These are phyloP conservation scores for Tipula confusa DNA, from an alignment of 2,888 invertebrate genomes.

Conservation along the genomic window DNA sequence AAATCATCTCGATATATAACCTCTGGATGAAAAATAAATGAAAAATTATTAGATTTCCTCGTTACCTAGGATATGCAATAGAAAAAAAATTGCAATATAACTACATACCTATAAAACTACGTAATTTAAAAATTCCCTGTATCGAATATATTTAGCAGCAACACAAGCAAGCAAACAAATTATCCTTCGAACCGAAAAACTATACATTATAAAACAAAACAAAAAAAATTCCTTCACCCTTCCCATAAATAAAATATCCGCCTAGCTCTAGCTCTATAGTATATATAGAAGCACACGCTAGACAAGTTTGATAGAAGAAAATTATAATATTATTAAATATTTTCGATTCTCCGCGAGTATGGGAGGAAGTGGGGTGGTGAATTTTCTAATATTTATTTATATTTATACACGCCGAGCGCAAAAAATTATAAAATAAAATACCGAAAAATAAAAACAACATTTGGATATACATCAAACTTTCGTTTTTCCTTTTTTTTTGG, in stretches of 20 bases:
- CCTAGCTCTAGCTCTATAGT: not conserved
- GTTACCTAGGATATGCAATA: not conserved
- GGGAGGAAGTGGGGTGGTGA: not conserved
- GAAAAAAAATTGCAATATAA: too few species aligned
- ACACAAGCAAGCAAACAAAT: not conserved
- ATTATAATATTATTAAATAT: slow-evolving; percentile 20
- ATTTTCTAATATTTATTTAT: slow-evolving; percentile 12
- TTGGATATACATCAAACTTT: not conserved
- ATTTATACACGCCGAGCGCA: not conserved
- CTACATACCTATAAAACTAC: not conserved
- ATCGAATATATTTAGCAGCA: not conserved
- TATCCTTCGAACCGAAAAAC: not conserved
- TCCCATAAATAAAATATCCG: not conserved
- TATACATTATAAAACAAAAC: not conserved
- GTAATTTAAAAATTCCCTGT: not conserved
- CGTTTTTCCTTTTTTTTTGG: not conserved
- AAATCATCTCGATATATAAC: not conserved
- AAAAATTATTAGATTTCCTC: not conserved
- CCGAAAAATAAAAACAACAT: not conserved
- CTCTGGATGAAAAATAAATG: not conserved
- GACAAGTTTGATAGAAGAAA: not conserved
- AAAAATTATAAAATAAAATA: not conserved
- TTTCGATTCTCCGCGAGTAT: not conserved
- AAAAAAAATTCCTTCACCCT: not conserved
- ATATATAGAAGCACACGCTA: not conserved